phyloP scores from a whole-genome alignment of 2,888 invertebrate species.

The Drosophila ustulata region DNA sequence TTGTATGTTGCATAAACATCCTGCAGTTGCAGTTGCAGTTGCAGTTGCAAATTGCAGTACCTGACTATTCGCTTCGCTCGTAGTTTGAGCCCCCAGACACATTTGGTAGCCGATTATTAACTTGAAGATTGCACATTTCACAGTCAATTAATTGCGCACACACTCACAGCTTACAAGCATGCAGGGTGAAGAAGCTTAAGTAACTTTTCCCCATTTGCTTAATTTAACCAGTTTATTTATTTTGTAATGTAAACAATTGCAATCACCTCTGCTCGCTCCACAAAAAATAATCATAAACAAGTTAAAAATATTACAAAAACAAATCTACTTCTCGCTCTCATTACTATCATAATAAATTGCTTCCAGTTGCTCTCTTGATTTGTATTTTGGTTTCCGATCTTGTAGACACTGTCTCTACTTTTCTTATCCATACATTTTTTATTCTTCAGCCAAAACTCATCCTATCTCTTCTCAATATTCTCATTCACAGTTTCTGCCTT shows the following conservation, averaged over 20 bases:
- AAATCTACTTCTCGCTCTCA: too few relatives aligned
- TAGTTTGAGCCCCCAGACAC: constrained; percentile 5
- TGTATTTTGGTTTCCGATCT: too few relatives aligned
- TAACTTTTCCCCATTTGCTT: background rate
- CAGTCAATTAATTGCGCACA: constrained; percentile 26
- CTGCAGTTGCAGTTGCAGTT: background rate
- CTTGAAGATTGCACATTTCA: constrained; percentile 34
- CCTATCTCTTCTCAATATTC: background rate
- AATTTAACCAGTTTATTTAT: background rate
- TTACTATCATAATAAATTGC: too few relatives aligned
- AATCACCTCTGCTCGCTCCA: too few relatives aligned
- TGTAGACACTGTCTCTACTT: too few relatives aligned
- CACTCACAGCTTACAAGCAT: too few relatives aligned
- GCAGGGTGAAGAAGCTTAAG: background rate
- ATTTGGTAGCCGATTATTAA: constrained; percentile 16
- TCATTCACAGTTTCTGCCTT: background rate
- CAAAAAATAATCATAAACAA: too few relatives aligned
- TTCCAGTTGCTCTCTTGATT: too few relatives aligned
- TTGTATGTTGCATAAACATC: background rate
- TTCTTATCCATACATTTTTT: too few relatives aligned
- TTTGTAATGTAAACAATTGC: too few relatives aligned
- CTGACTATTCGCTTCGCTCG: constrained; percentile 8
- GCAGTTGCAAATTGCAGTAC: background rate
- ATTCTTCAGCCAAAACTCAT: too few relatives aligned
- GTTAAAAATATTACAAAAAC: too few relatives aligned